Evolutionary conservation across 2,113 vertebrate species (phyloP).

Genomic region (Danionella cerebrum): DNA sequence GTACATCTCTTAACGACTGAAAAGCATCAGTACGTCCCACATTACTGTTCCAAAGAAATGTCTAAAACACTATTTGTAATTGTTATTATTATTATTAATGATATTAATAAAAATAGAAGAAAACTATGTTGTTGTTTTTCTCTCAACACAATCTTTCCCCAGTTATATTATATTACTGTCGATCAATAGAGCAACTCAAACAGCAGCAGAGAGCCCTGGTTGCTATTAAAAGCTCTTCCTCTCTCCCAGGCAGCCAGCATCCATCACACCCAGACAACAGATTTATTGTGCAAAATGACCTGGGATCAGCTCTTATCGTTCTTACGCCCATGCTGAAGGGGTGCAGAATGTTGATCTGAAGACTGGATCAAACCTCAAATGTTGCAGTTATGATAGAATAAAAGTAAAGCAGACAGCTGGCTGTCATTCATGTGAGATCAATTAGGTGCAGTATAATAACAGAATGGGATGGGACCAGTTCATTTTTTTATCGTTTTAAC

Average conservation of each 20-base stretch:
- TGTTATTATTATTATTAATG: not conserved
- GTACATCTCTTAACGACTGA: too few species aligned
- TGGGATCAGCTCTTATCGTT: slow-evolving; percentile 5
- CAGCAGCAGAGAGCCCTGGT: slow-evolving; percentile 5
- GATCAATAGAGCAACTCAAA: slow-evolving; percentile 21
- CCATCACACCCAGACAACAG: slow-evolving; percentile 2
- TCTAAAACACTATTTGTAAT: too few species aligned
- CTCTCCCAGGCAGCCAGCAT: slow-evolving; percentile 5
- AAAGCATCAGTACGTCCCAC: too few species aligned
- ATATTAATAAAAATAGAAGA: not conserved
- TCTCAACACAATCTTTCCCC: not conserved
- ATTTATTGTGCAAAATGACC: slow-evolving; percentile 5
- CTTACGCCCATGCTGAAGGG: not conserved
- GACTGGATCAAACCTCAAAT: not conserved
- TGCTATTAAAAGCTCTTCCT: slow-evolving; percentile 18
- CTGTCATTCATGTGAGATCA: too few species aligned
- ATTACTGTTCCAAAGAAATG: too few species aligned
- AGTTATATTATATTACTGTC: slow-evolving; percentile 3
- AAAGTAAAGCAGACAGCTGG: not conserved
- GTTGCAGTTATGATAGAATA: not conserved
- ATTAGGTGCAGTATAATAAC: too few species aligned
- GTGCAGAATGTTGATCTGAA: not conserved
- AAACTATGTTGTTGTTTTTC: not conserved
- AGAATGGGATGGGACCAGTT: too few species aligned
- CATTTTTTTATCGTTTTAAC: too few species aligned